phyloP scores from a whole-genome alignment of 2,888 invertebrate genomes.

The Spicauda simplicius region DNA sequence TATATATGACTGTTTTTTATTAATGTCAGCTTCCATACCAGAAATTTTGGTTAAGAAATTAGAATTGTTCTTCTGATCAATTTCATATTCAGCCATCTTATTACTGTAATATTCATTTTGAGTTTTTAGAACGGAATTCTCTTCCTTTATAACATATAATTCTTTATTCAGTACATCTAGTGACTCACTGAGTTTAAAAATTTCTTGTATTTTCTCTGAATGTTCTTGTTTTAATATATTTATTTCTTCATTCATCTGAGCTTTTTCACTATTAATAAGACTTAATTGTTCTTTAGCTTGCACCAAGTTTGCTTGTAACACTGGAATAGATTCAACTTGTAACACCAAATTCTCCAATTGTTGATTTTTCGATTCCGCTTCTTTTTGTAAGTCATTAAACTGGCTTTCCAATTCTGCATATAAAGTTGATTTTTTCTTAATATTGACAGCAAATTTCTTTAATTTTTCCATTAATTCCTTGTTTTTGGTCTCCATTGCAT shows the following conservation, averaged over 20 bases:
- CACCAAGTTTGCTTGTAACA: conserved; percentile 69
- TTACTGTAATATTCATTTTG: conserved; percentile 69
- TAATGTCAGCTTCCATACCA: conserved; percentile 66
- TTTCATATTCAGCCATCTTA: conserved; percentile 71
- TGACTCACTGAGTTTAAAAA: conserved; percentile 51
- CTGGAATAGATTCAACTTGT: conserved; percentile 66
- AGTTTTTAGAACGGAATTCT: conserved; percentile 56
- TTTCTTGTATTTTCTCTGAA: conserved; percentile 31
- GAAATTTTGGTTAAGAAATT: conserved; percentile 71
- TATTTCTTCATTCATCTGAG: conserved; percentile 55
- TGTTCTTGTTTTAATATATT: conserved; percentile 55
- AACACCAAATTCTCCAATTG: conserved; percentile 64
- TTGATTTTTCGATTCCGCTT: conserved; percentile 60
- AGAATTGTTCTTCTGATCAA: conserved; percentile 70
- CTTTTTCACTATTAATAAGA: conserved; percentile 60
- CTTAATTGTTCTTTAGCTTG: conserved; percentile 71
- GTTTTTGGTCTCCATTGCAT: conserved; percentile 84
- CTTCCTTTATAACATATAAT: conserved; percentile 55
- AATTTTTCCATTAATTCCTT: conserved; percentile 90
- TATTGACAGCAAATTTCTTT: conserved; percentile 90
- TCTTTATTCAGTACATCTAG: conserved; percentile 58
- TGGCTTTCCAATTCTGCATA: conserved; percentile 87
- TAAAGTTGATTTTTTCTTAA: conserved; percentile 89
- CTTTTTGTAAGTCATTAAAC: conserved; percentile 63
- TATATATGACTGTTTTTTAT: conserved; percentile 68